Percentiles rank a stretch among this genome's conserved stretches.
Evolutionary conservation across 2,797 vertebrate species (phyloP).

Genomic region (Halcyon chelicuti): DNA sequence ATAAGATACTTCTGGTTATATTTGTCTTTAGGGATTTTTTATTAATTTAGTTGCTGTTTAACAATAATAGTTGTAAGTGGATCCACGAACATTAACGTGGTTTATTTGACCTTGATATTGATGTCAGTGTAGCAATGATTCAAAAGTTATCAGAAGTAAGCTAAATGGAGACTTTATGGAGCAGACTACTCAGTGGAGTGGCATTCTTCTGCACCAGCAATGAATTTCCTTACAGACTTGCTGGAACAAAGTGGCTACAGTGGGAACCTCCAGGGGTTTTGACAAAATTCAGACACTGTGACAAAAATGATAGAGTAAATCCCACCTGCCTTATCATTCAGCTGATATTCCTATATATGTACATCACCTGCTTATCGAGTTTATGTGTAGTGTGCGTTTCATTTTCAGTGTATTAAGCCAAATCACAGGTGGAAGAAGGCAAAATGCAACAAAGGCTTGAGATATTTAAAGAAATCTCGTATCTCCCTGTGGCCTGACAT

Average conservation of each 20-base stretch:
- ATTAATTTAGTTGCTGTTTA: slow-evolving; percentile 15
- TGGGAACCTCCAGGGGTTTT: not conserved
- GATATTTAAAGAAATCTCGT: not conserved
- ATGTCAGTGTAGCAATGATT: not conserved
- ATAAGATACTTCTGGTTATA: slow-evolving; percentile 1
- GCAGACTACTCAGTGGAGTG: not conserved
- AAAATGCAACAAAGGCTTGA: not conserved
- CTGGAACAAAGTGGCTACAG: not conserved
- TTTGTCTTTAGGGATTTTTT: not conserved
- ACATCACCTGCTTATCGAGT: not conserved
- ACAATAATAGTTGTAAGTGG: not conserved
- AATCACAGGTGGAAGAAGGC: not conserved
- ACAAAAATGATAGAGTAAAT: not conserved
- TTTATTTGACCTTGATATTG: not conserved
- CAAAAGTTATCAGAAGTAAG: not conserved
- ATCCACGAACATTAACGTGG: not conserved
- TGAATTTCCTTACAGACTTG: not conserved
- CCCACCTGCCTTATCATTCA: not conserved
- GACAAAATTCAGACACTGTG: not conserved
- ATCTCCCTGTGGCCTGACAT: not conserved
- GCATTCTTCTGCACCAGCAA: not conserved
- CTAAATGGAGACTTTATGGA: not conserved
- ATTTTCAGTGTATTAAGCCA: not conserved
- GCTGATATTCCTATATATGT: not conserved
- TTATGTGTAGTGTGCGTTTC: not conserved